These are phyloP conservation scores for Brenthis daphne DNA, from an alignment of 2,888 invertebrate species.

Conservation along the genomic window DNA sequence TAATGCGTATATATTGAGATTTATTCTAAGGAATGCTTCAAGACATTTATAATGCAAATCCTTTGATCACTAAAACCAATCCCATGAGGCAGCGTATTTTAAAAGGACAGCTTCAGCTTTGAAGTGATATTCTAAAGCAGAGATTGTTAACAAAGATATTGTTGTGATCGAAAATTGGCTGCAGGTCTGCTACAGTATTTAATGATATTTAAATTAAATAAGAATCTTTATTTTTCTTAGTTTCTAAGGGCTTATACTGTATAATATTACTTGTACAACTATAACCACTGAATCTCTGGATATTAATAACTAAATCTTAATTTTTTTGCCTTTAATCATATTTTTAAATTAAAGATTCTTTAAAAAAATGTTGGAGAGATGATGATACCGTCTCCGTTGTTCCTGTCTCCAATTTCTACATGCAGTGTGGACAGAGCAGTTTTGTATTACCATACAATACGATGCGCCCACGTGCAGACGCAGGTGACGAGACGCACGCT, in stretches of 20 bases:
- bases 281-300: too few species aligned
- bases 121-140: conserved; percentile 40
- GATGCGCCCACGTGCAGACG: conserved; percentile 57
- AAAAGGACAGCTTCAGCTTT: conserved; percentile 42
- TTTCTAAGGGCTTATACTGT: too few species aligned
- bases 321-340: not conserved
- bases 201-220: not conserved
- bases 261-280: too few species aligned
- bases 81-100: conserved; percentile 45
- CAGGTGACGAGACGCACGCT: conserved; percentile 67
- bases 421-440: conserved; percentile 47
- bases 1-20: conserved; percentile 29
- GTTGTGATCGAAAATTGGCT: conserved; percentile 42
- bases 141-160: conserved; percentile 42
- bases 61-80: conserved; percentile 46
- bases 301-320: too few species aligned
- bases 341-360: not conserved
- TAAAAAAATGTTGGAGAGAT: conserved; percentile 6
- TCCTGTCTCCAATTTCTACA: conserved; percentile 57
- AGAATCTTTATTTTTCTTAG: too few species aligned
- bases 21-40: conserved; percentile 43
- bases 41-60: conserved; percentile 48
- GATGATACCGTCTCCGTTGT: conserved; percentile 17
- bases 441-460: conserved; percentile 56
- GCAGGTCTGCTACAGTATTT: conserved; percentile 2